Evolutionary conservation across 2,113 vertebrate genomes (phyloP), one percentile per base, ranked within the genome.

Genomic region (Sinocyclocheilus anophthalmus): DNA sequence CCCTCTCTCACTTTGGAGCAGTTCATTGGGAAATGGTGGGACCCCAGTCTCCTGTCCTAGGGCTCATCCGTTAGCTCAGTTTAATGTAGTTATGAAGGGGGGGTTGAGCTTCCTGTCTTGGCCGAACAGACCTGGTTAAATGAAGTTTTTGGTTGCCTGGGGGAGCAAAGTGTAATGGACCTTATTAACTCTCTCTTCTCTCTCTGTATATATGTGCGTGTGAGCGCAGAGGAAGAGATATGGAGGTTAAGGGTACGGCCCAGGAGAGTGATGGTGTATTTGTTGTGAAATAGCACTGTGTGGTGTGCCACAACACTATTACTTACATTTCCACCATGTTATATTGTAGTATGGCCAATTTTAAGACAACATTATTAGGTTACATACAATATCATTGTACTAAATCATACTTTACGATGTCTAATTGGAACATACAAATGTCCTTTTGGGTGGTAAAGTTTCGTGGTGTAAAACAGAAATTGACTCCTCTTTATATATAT

Each of bases 121-220:
- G 93, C 92, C 89, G 83, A 90, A 88, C 92, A 92, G 91, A 87
- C 94, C 91, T 91, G 84, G 81, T 88, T 93, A 94, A 95, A 95
- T 93, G 91, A 93, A 91, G 92, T 94, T 94, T 94, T 93, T 87
- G 89, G 92, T 92, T 93, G 94, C 94, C 92, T 59, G 84, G 87
- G 89, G 94, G 93, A 94, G 84, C 85, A 88, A 91, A 92, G 91
- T 94, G 93, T 93, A 95, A 95, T 95, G 93, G 93, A 94, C 90
- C 91, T 90, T 90, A 91, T 89, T 93, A 93, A 92, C 93, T 92
- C 87, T 90, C 91, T 90, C 86, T 89, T 91, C 84, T 83, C 86
- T 83, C 79, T 89, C 88, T 91, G 85, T 92, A 85, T 92, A 92
- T 91, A 83, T 88, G 88, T 85, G 84, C 85, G 87, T 91, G 89